These are phyloP conservation scores for Quadroppia sp. DNA, from an alignment of 2,888 invertebrate species.

Conservation along the genomic window DNA sequence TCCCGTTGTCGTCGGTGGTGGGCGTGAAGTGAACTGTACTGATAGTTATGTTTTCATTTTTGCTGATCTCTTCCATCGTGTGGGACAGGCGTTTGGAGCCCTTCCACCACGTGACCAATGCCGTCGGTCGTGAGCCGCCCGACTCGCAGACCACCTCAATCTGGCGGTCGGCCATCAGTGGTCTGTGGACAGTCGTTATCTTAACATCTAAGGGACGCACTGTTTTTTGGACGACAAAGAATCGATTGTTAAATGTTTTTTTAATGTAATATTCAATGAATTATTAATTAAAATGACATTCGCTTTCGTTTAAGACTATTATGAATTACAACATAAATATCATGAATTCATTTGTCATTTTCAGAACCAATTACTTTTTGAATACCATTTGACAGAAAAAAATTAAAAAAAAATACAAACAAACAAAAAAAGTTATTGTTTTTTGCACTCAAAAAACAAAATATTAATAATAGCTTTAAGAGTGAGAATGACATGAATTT, in stretches of 20 bases:
- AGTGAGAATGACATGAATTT: slow-evolving; percentile 2
- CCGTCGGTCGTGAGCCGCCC: slow-evolving; percentile 47
- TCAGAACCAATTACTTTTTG: not conserved
- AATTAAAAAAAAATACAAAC: not conserved
- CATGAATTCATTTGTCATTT: too few relatives aligned
- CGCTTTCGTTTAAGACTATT: too few relatives aligned
- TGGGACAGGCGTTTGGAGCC: slow-evolving; percentile 38
- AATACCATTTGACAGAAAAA: not conserved
- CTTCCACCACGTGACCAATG: slow-evolving; percentile 47
- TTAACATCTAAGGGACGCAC: slow-evolving; percentile 47
- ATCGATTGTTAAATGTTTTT: not conserved
- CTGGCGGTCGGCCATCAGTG: slow-evolving; percentile 44
- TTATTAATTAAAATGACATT: too few relatives aligned
- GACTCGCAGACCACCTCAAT: slow-evolving; percentile 47
- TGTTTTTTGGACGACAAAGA: slow-evolving; percentile 30
- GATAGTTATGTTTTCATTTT: slow-evolving; percentile 46
- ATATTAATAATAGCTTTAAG: not conserved
- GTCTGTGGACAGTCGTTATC: slow-evolving; percentile 45
- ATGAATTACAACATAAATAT: too few relatives aligned
- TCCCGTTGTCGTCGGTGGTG: slow-evolving; percentile 46
- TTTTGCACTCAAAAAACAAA: not conserved
- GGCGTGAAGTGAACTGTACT: slow-evolving; percentile 45
- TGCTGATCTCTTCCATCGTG: slow-evolving; percentile 44
- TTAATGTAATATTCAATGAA: not conserved
- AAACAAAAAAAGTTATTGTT: not conserved